These are phyloP conservation scores for Tricholaema leucomelas DNA, from an alignment of 2,113 vertebrate species.

Conservation along the genomic window DNA sequence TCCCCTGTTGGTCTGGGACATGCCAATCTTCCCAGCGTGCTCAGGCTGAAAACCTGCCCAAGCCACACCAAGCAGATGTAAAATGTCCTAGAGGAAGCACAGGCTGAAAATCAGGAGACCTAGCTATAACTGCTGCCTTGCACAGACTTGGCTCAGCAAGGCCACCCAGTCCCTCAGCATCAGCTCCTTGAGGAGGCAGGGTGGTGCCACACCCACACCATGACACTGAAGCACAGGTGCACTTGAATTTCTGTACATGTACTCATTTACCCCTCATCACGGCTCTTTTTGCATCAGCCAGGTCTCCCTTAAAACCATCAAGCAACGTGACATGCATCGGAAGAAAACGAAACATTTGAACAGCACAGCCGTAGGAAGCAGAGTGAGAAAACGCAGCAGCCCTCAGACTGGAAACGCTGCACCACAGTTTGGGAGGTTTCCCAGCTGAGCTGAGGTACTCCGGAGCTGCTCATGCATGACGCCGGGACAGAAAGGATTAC, in stretches of 20 bases:
- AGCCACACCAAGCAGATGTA: fast-evolving
- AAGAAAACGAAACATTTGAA: neutral
- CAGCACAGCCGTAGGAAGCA: neutral
- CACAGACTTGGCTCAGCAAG: neutral
- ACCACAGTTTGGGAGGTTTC: neutral
- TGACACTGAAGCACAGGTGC: neutral
- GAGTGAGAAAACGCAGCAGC: neutral
- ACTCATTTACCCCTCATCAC: neutral
- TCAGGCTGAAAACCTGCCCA: neutral
- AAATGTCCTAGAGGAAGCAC: neutral
- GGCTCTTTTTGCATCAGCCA: neutral
- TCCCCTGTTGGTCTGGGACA: neutral
- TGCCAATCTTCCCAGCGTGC: neutral
- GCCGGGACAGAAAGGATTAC: neutral
- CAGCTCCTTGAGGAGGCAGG: neutral
- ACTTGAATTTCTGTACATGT: neutral
- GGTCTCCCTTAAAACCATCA: neutral
- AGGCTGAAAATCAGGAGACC: neutral
- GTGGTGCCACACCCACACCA: neutral
- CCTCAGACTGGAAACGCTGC: neutral
- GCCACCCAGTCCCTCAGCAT: neutral
- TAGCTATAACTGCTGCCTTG: neutral
- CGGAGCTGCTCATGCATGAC: fast-evolving
- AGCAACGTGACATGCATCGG: neutral
- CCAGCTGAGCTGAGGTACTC: neutral